Base-by-base conservation (phyloP, 2,797 vertebrate genomes). In the Cygnus olor region DNA sequence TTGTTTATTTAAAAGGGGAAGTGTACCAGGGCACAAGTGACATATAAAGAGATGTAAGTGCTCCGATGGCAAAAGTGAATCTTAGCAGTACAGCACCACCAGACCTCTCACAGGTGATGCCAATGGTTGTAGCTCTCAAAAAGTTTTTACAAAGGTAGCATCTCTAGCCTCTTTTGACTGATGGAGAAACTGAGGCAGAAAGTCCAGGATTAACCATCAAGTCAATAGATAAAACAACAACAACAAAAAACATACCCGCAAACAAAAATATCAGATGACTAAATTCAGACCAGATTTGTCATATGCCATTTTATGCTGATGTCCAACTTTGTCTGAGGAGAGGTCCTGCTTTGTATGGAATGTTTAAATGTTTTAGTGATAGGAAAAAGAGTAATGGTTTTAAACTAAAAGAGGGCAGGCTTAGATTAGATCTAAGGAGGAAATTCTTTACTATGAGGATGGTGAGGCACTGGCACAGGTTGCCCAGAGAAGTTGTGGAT, bases 291-390 rank as follows among this genome's bases (percentile, higher is more conserved):
- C 14, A 44, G 40, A 20, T 32, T 44, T 65, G 19, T 22, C 28
- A 44, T 14, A 12, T 4, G 27, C 5, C 76, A 57, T 5, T 6
- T 16, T 16, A 16, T 0, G 1, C 7, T 45, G 47, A 51, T n/a
- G 44, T 15, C 40, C n/a, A 88, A 53, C 28, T 25, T 27, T 57
- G 36, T 15, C 47, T 53, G 69, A 54, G 76, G 12, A 64, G 47
- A 38, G 7, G 42, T 61, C 28, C 21, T 9, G 15, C 32, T 47
- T 71, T 19, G 6, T 63, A 19, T 2, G 34, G 44, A 68, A 61
- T 68, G 56, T 9, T 80, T 38, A 44, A 71, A 30, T 32, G 10
- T 14, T 49, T 49, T 49, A 49, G 49, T 25, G 49, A 49, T 49
- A 25, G 24, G 49, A 49, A 7, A 24, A 49, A 49, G 49, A 49